Conservation (phyloP, 1,140 invertebrate genomes). For the Augochlora pura region DNA sequence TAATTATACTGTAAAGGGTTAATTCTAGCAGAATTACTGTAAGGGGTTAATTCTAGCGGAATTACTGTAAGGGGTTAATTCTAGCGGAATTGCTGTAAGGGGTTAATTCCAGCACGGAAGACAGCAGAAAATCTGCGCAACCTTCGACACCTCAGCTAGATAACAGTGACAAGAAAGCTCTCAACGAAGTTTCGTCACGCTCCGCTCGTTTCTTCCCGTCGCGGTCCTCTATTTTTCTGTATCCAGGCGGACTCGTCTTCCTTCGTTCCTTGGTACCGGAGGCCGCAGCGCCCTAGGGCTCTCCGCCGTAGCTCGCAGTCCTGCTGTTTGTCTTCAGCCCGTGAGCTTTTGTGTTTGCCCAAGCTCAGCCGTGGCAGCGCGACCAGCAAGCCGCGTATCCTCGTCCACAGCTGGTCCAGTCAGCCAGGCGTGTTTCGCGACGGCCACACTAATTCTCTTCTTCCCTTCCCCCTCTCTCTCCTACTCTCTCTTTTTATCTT, state of each 20-base stretch:
- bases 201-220: neutral
- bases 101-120: constrained; percentile 21
- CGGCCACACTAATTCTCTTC: constrained; percentile 11
- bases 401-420: constrained; percentile 40
- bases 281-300: constrained; percentile 52
- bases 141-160: constrained; percentile 36
- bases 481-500: too few species aligned
- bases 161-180: constrained; percentile 44
- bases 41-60: too few species aligned
- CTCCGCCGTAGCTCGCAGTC: constrained; percentile 63
- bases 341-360: constrained; percentile 72
- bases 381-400: constrained; percentile 47
- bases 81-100: too few species aligned
- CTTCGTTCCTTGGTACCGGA: constrained; percentile 32
- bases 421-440: constrained; percentile 20
- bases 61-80: too few species aligned
- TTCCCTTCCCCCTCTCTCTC: neutral
- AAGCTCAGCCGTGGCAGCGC: constrained; percentile 47
- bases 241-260: constrained; percentile 7
- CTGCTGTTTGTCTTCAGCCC: constrained; percentile 69
- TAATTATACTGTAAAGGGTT: too few species aligned
- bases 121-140: neutral
- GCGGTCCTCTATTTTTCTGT: neutral
- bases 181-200: constrained; percentile 33
- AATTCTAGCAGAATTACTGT: too few species aligned